A percentile compares a stretch with the other conserved stretches of the same genome.
phyloP scores from a whole-genome alignment of 2,888 invertebrate species.

The Anthophora plumipes region DNA sequence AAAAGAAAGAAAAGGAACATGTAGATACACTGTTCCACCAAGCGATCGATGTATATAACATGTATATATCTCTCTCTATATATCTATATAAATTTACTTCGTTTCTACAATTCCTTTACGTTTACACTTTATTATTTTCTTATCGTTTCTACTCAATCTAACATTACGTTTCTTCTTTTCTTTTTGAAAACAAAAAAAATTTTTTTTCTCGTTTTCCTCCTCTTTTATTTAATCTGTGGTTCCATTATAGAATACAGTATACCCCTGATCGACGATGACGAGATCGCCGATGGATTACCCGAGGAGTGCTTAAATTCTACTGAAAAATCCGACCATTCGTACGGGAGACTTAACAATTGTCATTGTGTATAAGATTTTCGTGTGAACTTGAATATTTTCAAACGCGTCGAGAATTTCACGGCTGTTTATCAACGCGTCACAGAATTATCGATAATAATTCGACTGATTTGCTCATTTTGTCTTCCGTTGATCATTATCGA shows the following conservation, averaged over 20 bases:
- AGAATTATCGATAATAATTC: neutral
- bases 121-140: constrained; percentile 31
- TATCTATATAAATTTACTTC: constrained; percentile 47
- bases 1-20: too few species aligned
- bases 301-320: constrained; percentile 12
- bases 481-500: neutral
- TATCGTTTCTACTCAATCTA: neutral
- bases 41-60: constrained; percentile 67
- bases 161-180: too few species aligned
- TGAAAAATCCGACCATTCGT: neutral
- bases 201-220: neutral
- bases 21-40: constrained; percentile 62
- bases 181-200: too few species aligned
- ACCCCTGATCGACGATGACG: constrained; percentile 34
- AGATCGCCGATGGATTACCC: constrained; percentile 19
- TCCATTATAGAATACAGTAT: constrained; percentile 35
- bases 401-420: neutral
- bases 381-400: neutral
- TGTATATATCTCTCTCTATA: constrained; percentile 43
- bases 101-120: constrained; percentile 45
- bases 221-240: constrained; percentile 18
- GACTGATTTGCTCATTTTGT: neutral
- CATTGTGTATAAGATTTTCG: neutral
- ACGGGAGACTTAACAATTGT: constrained; percentile 6
- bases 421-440: neutral